A percentile compares a stretch with the other conserved stretches of the same genome.
Conservation (phyloP, 2,113 vertebrate species). For the Pipa parva region DNA sequence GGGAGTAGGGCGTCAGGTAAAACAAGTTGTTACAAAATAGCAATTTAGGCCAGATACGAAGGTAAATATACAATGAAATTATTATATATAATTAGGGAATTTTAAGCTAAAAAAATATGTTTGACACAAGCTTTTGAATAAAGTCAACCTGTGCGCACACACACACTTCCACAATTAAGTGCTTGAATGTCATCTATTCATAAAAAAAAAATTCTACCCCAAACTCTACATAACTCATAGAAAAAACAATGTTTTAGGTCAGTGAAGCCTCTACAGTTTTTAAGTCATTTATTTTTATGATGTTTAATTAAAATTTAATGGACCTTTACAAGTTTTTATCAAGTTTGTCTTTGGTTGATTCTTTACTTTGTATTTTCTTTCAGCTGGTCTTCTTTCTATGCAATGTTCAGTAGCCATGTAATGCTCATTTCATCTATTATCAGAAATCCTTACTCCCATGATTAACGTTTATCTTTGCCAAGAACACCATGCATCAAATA, state of each 20-base stretch:
- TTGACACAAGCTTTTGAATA: no score
- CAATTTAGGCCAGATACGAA: no score
- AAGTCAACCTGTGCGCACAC: no score
- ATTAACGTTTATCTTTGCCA: background rate
- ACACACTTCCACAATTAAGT: no score
- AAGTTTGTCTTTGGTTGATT: background rate
- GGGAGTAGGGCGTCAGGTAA: no score
- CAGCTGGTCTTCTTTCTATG: background rate
- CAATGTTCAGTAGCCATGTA: background rate
- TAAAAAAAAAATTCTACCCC: no score
- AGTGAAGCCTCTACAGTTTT: background rate
- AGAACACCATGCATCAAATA: background rate
- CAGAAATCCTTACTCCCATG: background rate
- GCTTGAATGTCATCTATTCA: no score
- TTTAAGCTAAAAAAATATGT: no score
- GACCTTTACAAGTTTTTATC: background rate
- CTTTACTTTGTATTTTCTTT: background rate
- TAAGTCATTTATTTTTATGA: slow-evolving; percentile 1
- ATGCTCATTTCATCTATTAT: background rate
- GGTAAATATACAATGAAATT: no score
- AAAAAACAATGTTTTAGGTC: background rate
- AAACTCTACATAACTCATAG: no score
- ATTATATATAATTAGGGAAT: no score
- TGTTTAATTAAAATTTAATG: slow-evolving; percentile 7
- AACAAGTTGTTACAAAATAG: no score